phyloP scores from a whole-genome alignment of 1,140 invertebrate species.

The Calephelis nemesis region DNA sequence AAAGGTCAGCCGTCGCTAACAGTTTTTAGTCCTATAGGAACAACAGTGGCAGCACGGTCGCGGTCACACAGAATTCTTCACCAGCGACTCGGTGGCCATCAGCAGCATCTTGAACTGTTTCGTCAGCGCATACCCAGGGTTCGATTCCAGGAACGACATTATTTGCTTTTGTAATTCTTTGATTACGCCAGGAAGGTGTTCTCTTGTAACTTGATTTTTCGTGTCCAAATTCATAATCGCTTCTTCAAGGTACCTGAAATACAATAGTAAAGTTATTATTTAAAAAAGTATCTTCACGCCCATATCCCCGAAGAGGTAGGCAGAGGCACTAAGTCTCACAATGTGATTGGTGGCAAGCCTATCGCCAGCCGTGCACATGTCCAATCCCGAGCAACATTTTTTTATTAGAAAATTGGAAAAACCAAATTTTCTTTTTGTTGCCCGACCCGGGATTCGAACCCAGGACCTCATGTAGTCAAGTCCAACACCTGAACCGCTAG shows the following conservation, averaged over 20 bases:
- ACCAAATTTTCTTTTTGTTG: no score
- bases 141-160: constrained; percentile 82
- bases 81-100: constrained; percentile 86
- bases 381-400: no score
- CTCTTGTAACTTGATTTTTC: constrained; percentile 86
- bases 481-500: no score
- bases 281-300: no score
- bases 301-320: no score
- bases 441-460: no score
- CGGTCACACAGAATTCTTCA: constrained; percentile 50
- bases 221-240: constrained; percentile 91
- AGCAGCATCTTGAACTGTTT: constrained; percentile 88
- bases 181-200: constrained; percentile 91
- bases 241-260: constrained; percentile 90
- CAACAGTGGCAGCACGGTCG: constrained; percentile 31
- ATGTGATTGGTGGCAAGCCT: no score
- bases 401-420: no score
- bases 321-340: no score
- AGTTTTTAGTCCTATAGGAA: constrained; percentile 26
- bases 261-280: background rate
- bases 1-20: background rate
- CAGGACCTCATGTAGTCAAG: no score
- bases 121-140: constrained; percentile 85
- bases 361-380: no score
- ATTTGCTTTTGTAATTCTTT: constrained; percentile 88